Base-by-base conservation (phyloP, 2,797 vertebrate genomes). In the Arnoldichthys spilopterus region DNA sequence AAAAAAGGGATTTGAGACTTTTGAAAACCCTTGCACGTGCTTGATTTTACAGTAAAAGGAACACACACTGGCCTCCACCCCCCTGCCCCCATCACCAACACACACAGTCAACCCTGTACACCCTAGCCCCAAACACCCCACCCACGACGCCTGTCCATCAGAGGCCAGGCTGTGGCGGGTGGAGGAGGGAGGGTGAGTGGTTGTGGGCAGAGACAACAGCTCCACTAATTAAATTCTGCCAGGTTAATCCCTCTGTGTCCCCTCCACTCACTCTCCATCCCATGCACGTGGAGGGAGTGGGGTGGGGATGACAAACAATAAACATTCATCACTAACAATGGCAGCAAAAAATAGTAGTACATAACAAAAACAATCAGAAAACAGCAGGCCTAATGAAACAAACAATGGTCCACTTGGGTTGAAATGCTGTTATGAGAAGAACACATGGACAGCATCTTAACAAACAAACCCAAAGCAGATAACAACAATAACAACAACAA, bases 211-310 rank as follows among this genome's bases (percentile, higher is more conserved):
- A 77, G 84, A 91, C 89, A 88, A 92, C 90, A 91, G 91, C 88
- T 86, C 85, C 88, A 89, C 92, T 96, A 97, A 98, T 97, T 97
- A 96, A 96, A 97, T 96, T 96, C 94, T 94, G 82, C 93, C 94
- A 93, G 93, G 95, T 97, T 96, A 97, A 98, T 96, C 96, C 95
- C 93, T 81, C 91, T 90, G 90, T 93, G 95, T 91, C 90, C 90
- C 94, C 86, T 90, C 95, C 92, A 94, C 92, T 91, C 94, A 94
- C 94, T 93, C 93, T 93, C 92, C 90, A 91, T 90, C 90, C 91
- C 88, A 84, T 78, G 82, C 86, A 90, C 40, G 83, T 82, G 83
- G 87, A 85, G 80, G 53, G 32, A 58, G 83, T 68, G 75, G 85
- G 70, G 76, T 83, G 80, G 76, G 47, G 84, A 84, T 72, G 78